These are phyloP conservation scores for Tyrannus savana DNA, from an alignment of 2,113 vertebrate genomes.

Conservation along the genomic window DNA sequence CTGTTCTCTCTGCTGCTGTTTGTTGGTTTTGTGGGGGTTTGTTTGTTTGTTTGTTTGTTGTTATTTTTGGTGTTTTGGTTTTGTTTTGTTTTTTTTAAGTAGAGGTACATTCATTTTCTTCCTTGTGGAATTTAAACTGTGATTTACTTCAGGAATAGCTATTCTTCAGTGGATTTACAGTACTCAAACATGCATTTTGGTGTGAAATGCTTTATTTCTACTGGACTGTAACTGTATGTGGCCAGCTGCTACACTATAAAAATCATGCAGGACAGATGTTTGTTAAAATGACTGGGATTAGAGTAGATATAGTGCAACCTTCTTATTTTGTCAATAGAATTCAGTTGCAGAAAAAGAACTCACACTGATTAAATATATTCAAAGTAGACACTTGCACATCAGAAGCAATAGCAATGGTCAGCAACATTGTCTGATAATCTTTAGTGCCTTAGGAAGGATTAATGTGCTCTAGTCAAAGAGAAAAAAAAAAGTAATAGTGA, in stretches of 20 bases:
- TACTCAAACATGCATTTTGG: background rate
- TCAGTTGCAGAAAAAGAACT: background rate
- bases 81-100: background rate
- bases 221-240: background rate
- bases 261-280: background rate
- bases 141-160: background rate
- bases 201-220: background rate
- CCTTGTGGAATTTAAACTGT: background rate
- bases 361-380: background rate
- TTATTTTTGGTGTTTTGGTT: background rate
- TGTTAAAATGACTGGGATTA: slow-evolving; percentile 2
- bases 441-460: background rate
- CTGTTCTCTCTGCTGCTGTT: background rate
- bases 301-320: background rate
- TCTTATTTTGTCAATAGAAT: background rate
- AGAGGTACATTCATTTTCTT: background rate
- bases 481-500: background rate
- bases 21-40: too few species aligned
- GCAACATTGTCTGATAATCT: slow-evolving; percentile 4
- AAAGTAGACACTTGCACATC: background rate
- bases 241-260: background rate
- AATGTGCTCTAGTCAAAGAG: background rate
- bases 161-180: background rate
- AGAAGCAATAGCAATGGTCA: background rate
- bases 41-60: background rate